A percentile compares a stretch with the other conserved stretches of the same genome.
Conservation (phyloP, 30 jellyfish, hydroid and myxozoan genomes). For the Rhopilema esculentum region DNA sequence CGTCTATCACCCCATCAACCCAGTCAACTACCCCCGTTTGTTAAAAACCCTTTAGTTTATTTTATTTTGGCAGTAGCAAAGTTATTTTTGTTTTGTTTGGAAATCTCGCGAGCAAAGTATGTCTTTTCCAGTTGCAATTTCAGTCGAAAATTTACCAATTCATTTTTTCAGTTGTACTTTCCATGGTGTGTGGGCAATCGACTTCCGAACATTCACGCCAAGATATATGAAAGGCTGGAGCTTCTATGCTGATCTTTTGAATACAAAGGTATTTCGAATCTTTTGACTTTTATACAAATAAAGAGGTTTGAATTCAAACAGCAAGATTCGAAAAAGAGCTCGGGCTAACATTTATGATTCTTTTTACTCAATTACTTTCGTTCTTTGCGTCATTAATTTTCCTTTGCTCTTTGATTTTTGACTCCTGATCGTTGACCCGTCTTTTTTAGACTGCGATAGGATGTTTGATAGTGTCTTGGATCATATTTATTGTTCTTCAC, state of each 20-base stretch:
- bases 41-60: no score
- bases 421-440: not conserved
- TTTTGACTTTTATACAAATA: not conserved
- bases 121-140: no score
- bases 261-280: conserved; percentile 35
- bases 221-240: conserved; percentile 67
- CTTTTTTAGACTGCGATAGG: conserved; percentile 26
- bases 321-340: not conserved
- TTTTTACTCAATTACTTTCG: no score
- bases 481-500: conserved; percentile 36
- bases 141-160: no score
- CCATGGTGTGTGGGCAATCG: conserved; percentile 47
- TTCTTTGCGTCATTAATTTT: no score
- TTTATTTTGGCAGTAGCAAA: no score
- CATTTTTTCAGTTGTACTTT: conserved; percentile 51
- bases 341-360: not conserved
- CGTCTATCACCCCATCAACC: no score
- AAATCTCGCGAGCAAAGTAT: no score
- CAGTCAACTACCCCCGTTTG: no score
- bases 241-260: conserved; percentile 36
- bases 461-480: conserved; percentile 27
- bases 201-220: conserved; percentile 61
- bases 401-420: no score
- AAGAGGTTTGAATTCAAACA: not conserved
- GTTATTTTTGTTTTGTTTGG: no score